Percentiles rank a stretch among this genome's conserved stretches.
phyloP scores from a whole-genome alignment of 1,140 invertebrate species.

The Xylocopa sonorina region DNA sequence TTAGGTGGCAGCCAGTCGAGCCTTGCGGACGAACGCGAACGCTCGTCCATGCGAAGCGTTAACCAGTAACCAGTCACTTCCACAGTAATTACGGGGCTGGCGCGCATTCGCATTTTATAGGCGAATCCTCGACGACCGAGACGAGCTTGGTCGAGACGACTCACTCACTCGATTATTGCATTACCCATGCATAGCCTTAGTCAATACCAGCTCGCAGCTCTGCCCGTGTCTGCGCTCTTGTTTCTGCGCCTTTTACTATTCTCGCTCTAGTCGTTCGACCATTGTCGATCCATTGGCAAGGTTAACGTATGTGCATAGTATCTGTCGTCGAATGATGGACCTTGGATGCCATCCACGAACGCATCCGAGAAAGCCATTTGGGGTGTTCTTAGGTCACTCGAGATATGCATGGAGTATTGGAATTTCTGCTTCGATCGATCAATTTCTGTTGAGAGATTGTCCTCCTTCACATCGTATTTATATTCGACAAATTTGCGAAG shows the following conservation, averaged over 20 bases:
- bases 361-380: no score
- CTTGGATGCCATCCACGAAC: background rate
- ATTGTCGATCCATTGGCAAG: background rate
- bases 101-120: constrained; percentile 75
- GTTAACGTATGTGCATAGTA: no score
- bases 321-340: background rate
- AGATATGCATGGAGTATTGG: no score
- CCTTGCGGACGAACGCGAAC: constrained; percentile 64
- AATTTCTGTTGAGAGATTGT: no score
- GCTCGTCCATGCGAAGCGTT: constrained; percentile 46
- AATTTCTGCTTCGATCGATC: no score
- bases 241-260: background rate
- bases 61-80: constrained; percentile 72
- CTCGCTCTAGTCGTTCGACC: background rate
- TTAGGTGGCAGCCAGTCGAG: constrained; percentile 74
- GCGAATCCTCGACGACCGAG: constrained; percentile 67
- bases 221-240: background rate
- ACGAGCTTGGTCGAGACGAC: constrained; percentile 69
- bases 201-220: constrained; percentile 37
- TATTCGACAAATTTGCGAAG: no score
- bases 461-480: no score
- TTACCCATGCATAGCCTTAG: constrained; percentile 72
- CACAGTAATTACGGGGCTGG: constrained; percentile 73
- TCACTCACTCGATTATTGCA: constrained; percentile 77
- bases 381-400: no score